phyloP scores from a whole-genome alignment of 2,888 invertebrate species.

The Machimus atricapillus region DNA sequence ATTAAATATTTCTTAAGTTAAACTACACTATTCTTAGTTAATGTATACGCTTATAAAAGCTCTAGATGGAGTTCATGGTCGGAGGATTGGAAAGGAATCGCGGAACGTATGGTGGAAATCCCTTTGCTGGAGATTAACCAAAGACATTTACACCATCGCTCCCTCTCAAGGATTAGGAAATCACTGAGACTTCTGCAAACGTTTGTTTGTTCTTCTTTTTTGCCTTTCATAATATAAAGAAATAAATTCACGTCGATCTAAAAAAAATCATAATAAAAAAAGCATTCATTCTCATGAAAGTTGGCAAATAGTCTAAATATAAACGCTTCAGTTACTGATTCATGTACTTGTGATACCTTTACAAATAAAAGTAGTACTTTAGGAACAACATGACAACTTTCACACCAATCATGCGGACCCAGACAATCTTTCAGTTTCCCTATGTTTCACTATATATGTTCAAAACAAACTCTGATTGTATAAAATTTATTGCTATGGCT shows the following conservation, averaged over 20 bases:
- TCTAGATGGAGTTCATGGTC: constrained; percentile 2
- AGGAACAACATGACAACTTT: constrained; percentile 37
- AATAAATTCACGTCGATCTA: constrained; percentile 10
- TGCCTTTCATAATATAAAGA: not conserved
- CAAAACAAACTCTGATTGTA: constrained; percentile 28
- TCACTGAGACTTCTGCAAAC: constrained; percentile 34
- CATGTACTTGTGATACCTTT: constrained; percentile 14
- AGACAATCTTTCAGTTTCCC: constrained; percentile 3
- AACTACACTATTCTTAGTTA: constrained; percentile 11
- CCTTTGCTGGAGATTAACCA: not conserved
- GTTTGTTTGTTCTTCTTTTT: not conserved
- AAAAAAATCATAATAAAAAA: constrained; percentile 23
- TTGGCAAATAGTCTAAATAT: constrained; percentile 27
- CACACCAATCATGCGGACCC: not conserved
- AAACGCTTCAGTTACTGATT: not conserved
- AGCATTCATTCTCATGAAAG: constrained; percentile 31
- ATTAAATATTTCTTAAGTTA: constrained; percentile 14
- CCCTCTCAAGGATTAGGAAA: constrained; percentile 34
- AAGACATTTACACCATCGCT: not conserved
- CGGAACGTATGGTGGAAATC: not conserved
- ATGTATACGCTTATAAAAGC: constrained; percentile 9
- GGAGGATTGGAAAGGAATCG: constrained; percentile 28
- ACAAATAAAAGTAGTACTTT: constrained; percentile 14
- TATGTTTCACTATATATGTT: constrained; percentile 9
- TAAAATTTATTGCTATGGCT: constrained; percentile 36